A percentile compares a stretch with the other conserved stretches of the same genome.
Conservation (phyloP, 37 sponge, comb jelly and placozoan genomes). For the Aphrocallistes beatrix region DNA sequence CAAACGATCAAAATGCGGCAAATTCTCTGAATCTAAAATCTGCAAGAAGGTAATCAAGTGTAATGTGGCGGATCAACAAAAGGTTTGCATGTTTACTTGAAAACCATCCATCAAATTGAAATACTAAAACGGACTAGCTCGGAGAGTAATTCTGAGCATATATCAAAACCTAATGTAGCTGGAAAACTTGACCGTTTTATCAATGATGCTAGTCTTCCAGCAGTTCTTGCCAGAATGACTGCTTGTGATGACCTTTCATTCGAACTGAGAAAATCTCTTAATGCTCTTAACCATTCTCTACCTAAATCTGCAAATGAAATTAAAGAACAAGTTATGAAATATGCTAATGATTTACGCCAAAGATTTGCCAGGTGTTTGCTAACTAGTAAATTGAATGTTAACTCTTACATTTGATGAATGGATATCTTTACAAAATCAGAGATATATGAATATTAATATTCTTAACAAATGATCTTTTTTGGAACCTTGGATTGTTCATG, state of each 20-base stretch:
- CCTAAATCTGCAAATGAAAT: background rate
- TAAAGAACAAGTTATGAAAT: background rate
- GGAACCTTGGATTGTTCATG: background rate
- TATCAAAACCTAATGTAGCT: background rate
- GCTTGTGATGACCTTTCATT: background rate
- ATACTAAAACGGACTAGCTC: background rate
- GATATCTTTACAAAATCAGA: background rate
- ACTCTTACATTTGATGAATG: background rate
- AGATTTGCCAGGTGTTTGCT: background rate
- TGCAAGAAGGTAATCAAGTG: no score
- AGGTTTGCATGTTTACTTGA: background rate
- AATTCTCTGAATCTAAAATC: no score
- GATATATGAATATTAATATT: background rate
- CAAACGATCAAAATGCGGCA: no score
- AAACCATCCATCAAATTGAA: background rate
- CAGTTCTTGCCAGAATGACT: background rate
- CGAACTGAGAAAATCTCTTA: background rate
- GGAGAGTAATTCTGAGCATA: background rate
- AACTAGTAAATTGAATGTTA: background rate
- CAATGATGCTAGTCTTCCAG: background rate
- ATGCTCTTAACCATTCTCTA: background rate
- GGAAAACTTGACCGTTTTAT: background rate
- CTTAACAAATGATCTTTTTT: background rate
- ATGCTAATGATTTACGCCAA: background rate
- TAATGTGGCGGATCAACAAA: background rate